Base-by-base conservation (phyloP, 1,140 invertebrate genomes). In the Danaus plexippus region DNA sequence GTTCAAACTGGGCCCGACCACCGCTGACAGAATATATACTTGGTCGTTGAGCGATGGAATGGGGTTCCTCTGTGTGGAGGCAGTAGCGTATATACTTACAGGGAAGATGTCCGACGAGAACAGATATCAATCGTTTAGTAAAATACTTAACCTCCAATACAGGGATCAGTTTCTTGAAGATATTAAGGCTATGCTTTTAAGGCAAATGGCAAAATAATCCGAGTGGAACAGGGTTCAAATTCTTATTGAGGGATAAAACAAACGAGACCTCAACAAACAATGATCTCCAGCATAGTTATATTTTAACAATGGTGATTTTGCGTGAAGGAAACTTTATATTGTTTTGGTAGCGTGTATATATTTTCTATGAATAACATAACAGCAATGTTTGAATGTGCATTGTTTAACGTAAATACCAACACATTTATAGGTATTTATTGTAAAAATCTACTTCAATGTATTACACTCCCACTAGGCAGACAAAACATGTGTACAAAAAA, bases 21-120 rank as follows among this genome's bases (percentile, higher is more conserved):
- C 84, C 40, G 87, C 87, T 7, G 87, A 88, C 59, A 79, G 76
- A 51, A 88, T 90, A 57, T 90, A 90, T 61, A 77, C 87, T 47
- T 90, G 89, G 89, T 90, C 89, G 2, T 59, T 90, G 11, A 80
- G 87, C 60, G 89, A 90, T 3, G 84, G 88, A 1, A 89, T 89
- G 69, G 88, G 89, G 53, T 84, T 89, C 47, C 75, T 90, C 13
- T 85, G 89, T 61, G 80, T 89, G 1, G 89, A 90, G 75, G 77
- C 85, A n/a, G 80, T 89, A 2, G 88, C 88, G 8, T 90, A 83
- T 71, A 80, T 89, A 11, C 64, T 90, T 41, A 87, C 85, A 18
- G 87, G 77, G 0, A 72, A 85, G 51, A 87, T 89, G 72, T 59
- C 60, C n/a, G 81, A 88, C 47, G 48, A 55, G 2, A 73, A 87